These are phyloP conservation scores for Camptogramma bilineatum DNA, from an alignment of 2,888 invertebrate genomes.

Conservation along the genomic window DNA sequence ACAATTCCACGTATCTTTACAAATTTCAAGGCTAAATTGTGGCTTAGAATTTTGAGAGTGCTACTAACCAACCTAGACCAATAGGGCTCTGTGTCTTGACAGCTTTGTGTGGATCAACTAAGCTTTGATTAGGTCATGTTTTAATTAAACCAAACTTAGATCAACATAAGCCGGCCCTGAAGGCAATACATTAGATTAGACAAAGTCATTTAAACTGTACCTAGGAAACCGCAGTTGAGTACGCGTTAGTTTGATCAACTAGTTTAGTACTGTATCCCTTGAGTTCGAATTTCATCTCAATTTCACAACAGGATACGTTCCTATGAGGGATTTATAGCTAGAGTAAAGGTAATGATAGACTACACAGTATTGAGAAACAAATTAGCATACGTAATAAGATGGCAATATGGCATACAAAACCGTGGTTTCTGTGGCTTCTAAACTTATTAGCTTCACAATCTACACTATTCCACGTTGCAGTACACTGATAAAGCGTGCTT, in stretches of 20 bases:
- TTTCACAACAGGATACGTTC: constrained; percentile 60
- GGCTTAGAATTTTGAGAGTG: background rate
- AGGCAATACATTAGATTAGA: constrained; percentile 42
- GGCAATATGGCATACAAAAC: background rate
- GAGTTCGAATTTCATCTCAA: constrained; percentile 67
- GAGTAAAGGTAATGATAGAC: background rate
- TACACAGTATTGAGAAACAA: background rate
- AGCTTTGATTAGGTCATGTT: constrained; percentile 12
- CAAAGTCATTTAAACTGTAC: constrained; percentile 53
- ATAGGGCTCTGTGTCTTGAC: background rate
- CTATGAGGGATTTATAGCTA: constrained; percentile 26
- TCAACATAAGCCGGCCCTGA: constrained; percentile 25
- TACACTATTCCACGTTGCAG: too few species aligned
- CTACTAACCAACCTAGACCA: too few species aligned
- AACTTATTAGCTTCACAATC: too few species aligned
- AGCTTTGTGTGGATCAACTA: background rate
- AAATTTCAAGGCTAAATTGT: background rate
- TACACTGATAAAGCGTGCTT: too few species aligned
- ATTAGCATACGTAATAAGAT: background rate
- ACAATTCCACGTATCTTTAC: too few species aligned
- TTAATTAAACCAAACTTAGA: constrained; percentile 22
- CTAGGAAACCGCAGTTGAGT: constrained; percentile 41
- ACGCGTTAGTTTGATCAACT: constrained; percentile 59
- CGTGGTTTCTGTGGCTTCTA: too few species aligned
- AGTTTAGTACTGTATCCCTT: constrained; percentile 48